phyloP scores from a whole-genome alignment of 2,888 invertebrate genomes.

The Acleris cristana region DNA sequence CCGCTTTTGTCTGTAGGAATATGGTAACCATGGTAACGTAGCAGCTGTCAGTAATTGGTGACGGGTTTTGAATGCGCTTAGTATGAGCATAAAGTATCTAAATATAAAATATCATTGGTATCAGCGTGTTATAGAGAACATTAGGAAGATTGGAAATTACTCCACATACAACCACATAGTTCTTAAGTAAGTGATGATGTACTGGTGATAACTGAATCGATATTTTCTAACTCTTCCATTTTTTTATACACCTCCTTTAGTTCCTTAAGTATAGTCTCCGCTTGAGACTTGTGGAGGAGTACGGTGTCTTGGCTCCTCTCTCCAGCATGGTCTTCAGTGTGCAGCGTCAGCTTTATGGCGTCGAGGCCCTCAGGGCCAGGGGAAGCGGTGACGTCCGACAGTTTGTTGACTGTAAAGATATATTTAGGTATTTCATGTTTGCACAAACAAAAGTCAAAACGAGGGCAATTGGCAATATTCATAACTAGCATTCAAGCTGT shows the following conservation, averaged over 20 bases:
- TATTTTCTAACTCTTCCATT: constrained; percentile 62
- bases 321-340: constrained; percentile 62
- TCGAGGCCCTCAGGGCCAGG: constrained; percentile 65
- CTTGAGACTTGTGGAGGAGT: constrained; percentile 63
- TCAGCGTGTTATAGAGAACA: too few relatives aligned
- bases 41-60: too few relatives aligned
- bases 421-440: neutral
- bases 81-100: too few relatives aligned
- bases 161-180: too few relatives aligned
- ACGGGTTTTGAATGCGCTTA: too few relatives aligned
- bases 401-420: constrained; percentile 65
- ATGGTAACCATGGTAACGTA: too few relatives aligned
- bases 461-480: neutral
- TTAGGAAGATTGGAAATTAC: too few relatives aligned
- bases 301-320: constrained; percentile 59
- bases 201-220: neutral
- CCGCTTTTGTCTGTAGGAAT: too few relatives aligned
- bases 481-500: too few relatives aligned
- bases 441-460: neutral
- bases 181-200: too few relatives aligned
- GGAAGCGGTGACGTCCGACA: constrained; percentile 58
- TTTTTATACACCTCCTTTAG: constrained; percentile 63
- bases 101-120: too few relatives aligned
- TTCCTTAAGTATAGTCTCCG: constrained; percentile 57
- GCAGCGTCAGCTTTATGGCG: constrained; percentile 60